These are phyloP conservation scores for Hirtodrosophila trivittata DNA, from an alignment of 2,888 invertebrate genomes.

Conservation along the genomic window DNA sequence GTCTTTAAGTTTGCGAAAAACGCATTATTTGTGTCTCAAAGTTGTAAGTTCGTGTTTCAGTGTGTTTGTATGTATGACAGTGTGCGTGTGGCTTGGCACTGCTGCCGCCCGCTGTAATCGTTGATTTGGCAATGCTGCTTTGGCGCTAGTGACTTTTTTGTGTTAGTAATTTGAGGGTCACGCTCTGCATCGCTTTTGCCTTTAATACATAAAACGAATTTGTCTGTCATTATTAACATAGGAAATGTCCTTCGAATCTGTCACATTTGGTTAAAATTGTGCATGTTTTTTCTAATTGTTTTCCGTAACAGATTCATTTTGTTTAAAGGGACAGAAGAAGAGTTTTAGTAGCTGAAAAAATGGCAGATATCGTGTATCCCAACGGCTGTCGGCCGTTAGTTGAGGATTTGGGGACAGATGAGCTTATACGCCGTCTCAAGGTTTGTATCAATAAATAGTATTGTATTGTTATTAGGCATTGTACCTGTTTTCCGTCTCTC, in stretches of 20 bases:
- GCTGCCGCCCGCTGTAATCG: conserved; percentile 57
- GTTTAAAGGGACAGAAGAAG: neutral
- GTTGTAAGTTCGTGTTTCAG: conserved; percentile 28
- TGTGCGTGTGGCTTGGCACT: conserved; percentile 55
- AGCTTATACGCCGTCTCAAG: conserved; percentile 96
- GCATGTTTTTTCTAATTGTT: conserved; percentile 14
- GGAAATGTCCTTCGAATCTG: conserved; percentile 1
- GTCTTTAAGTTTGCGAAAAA: conserved; percentile 20
- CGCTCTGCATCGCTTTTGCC: conserved; percentile 31
- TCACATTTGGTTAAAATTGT: conserved; percentile 1
- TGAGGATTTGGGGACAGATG: conserved; percentile 97
- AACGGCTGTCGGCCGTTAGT: conserved; percentile 96
- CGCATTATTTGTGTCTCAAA: conserved; percentile 39
- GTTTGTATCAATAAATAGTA: conserved; percentile 85
- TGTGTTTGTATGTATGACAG: conserved; percentile 29
- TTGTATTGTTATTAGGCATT: conserved; percentile 3
- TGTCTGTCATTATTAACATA: conserved; percentile 9
- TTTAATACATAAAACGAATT: conserved; percentile 17
- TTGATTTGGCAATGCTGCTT: conserved; percentile 71
- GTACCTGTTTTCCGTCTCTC: neutral
- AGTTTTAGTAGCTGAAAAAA: conserved; percentile 71
- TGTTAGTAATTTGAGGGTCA: conserved; percentile 54
- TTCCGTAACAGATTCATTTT: conserved; percentile 36
- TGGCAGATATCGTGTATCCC: conserved; percentile 96
- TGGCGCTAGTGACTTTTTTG: conserved; percentile 38